Evolutionary conservation across 2,888 invertebrate genomes (phyloP).

Genomic region (Agelastica alni): DNA sequence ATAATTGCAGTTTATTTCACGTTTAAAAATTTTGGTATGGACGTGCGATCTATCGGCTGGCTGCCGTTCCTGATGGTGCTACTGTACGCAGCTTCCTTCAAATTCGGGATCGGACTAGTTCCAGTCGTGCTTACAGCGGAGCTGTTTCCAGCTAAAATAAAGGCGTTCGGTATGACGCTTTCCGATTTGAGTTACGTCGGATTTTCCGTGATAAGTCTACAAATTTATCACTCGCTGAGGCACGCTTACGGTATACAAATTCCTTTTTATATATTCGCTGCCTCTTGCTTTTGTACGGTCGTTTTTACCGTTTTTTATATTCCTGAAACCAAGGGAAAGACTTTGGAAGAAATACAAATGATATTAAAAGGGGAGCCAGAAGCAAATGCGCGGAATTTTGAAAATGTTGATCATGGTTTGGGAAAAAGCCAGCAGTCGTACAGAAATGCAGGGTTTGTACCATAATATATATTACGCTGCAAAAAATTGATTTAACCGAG

Average conservation of each 20-base stretch:
- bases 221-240: slow-evolving; percentile 47
- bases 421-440: background rate
- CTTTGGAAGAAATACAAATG: slow-evolving; percentile 37
- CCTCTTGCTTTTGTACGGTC: slow-evolving; percentile 49
- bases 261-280: slow-evolving; percentile 53
- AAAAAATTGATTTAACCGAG: too few relatives aligned
- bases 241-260: slow-evolving; percentile 48
- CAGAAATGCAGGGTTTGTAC: slow-evolving; percentile 21
- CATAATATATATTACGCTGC: too few relatives aligned
- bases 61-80: slow-evolving; percentile 47
- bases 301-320: slow-evolving; percentile 50
- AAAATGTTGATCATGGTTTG: slow-evolving; percentile 3
- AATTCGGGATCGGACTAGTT: slow-evolving; percentile 53
- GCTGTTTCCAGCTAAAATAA: slow-evolving; percentile 54
- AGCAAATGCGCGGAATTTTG: background rate
- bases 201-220: slow-evolving; percentile 50
- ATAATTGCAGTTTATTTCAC: slow-evolving; percentile 52
- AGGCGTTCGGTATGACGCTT: slow-evolving; percentile 55
- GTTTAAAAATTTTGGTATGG: slow-evolving; percentile 44
- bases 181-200: slow-evolving; percentile 53
- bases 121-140: slow-evolving; percentile 55
- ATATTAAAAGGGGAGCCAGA: slow-evolving; percentile 31
- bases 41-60: slow-evolving; percentile 45
- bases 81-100: slow-evolving; percentile 51
- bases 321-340: slow-evolving; percentile 48